Evolutionary conservation across 37 sponge, comb jelly and placozoan species (phyloP).

Genomic region (Bolinopsis microptera): DNA sequence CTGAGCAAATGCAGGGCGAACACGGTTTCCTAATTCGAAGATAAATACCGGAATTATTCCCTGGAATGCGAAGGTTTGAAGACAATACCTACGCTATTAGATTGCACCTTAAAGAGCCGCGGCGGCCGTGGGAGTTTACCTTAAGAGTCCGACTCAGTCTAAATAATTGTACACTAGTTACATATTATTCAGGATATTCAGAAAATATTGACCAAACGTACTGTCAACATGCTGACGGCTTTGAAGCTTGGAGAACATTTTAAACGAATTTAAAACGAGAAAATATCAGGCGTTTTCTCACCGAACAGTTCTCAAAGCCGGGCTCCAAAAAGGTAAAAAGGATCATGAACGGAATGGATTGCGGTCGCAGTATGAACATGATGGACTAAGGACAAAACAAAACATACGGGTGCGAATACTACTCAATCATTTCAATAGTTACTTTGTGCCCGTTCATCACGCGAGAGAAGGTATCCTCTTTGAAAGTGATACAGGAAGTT

Average conservation of each 20-base stretch:
- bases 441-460: too few relatives aligned
- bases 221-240: neutral
- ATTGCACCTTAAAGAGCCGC: neutral
- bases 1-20: neutral
- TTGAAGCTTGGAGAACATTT: neutral
- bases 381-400: too few relatives aligned
- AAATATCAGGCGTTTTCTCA: too few relatives aligned
- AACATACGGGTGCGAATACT: too few relatives aligned
- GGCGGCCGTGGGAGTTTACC: neutral
- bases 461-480: neutral
- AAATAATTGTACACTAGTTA: neutral
- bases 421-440: too few relatives aligned
- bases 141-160: neutral
- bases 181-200: neutral
- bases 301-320: too few relatives aligned
- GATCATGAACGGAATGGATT: too few relatives aligned
- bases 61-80: neutral
- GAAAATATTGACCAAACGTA: neutral
- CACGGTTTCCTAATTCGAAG: neutral
- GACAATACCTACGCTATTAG: neutral
- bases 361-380: too few relatives aligned
- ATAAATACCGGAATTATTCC: neutral
- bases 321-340: too few relatives aligned
- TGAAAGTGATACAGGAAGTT: neutral
- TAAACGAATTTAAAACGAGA: neutral